Evolutionary conservation across 2,113 vertebrate species (phyloP).

Genomic region (Crotalus viridis): DNA sequence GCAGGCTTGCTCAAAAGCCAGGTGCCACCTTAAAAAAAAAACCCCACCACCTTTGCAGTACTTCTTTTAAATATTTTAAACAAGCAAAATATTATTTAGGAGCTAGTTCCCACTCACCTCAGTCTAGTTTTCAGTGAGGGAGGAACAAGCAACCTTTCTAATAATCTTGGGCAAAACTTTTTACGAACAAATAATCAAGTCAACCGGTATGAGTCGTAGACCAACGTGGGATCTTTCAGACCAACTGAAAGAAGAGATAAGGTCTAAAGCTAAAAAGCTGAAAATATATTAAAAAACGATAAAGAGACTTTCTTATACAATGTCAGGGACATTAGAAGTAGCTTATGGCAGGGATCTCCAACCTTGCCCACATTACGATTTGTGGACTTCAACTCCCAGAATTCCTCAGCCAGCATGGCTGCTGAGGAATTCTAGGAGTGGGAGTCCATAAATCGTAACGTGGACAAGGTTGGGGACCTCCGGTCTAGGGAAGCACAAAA

Average conservation of each 20-base stretch:
- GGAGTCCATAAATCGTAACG: too few species aligned
- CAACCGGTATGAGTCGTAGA: neutral
- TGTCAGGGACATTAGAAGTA: neutral
- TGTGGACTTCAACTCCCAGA: too few species aligned
- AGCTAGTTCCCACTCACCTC: neutral
- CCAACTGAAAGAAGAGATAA: neutral
- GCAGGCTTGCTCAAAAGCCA: neutral
- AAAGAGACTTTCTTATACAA: neutral
- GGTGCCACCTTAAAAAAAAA: neutral
- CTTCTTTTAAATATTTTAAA: neutral
- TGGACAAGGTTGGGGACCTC: too few species aligned
- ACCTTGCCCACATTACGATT: too few species aligned
- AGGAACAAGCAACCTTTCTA: neutral
- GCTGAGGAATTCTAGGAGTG: too few species aligned
- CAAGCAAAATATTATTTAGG: neutral
- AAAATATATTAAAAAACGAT: neutral
- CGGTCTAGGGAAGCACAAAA: too few species aligned
- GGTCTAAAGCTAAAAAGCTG: neutral
- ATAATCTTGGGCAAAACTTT: neutral
- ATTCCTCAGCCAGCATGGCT: too few species aligned
- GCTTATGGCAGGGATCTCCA: neutral
- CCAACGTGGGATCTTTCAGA: neutral
- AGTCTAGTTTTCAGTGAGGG: neutral
- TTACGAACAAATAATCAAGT: neutral
- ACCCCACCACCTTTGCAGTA: neutral